Evolutionary conservation across 2,888 invertebrate genomes (phyloP).

Genomic region (Cheilosia vernalis): DNA sequence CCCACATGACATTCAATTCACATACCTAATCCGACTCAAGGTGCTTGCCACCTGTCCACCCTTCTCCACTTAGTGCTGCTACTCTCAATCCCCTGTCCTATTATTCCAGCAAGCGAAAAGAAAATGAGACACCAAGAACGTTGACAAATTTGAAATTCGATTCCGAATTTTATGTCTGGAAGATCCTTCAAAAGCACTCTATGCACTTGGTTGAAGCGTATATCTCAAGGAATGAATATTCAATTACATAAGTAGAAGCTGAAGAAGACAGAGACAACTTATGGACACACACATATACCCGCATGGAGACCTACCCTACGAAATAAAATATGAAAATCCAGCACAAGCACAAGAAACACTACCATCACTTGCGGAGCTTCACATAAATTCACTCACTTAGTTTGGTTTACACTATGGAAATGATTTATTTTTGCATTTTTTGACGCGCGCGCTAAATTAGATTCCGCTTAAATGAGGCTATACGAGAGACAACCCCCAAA

Average conservation of each 20-base stretch:
- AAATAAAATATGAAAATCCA: slow-evolving; percentile 46
- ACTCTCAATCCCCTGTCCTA: slow-evolving; percentile 3
- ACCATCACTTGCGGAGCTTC: slow-evolving; percentile 68
- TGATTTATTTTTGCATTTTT: slow-evolving; percentile 19
- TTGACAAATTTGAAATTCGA: slow-evolving; percentile 62
- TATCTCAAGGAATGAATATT: slow-evolving; percentile 49
- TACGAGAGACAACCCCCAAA: slow-evolving; percentile 11
- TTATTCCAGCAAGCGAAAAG: not conserved
- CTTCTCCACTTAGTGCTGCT: not conserved
- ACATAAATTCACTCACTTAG: slow-evolving; percentile 46
- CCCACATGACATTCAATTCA: slow-evolving; percentile 59
- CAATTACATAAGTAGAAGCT: slow-evolving; percentile 56
- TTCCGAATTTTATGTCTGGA: slow-evolving; percentile 31
- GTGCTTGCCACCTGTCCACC: slow-evolving; percentile 39
- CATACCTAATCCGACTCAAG: slow-evolving; percentile 59
- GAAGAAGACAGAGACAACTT: slow-evolving; percentile 5
- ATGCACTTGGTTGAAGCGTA: slow-evolving; percentile 20
- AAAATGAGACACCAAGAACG: slow-evolving; percentile 13
- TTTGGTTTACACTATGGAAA: slow-evolving; percentile 24
- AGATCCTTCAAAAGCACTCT: slow-evolving; percentile 42
- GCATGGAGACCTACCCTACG: not conserved
- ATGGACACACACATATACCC: not conserved
- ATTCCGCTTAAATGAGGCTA: slow-evolving; percentile 12
- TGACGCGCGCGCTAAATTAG: slow-evolving; percentile 34
- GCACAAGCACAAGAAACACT: slow-evolving; percentile 13